A percentile compares a stretch with the other conserved stretches of the same genome.
Conservation (phyloP, 2,113 vertebrate genomes). For the Pachypanchax playfairii region DNA sequence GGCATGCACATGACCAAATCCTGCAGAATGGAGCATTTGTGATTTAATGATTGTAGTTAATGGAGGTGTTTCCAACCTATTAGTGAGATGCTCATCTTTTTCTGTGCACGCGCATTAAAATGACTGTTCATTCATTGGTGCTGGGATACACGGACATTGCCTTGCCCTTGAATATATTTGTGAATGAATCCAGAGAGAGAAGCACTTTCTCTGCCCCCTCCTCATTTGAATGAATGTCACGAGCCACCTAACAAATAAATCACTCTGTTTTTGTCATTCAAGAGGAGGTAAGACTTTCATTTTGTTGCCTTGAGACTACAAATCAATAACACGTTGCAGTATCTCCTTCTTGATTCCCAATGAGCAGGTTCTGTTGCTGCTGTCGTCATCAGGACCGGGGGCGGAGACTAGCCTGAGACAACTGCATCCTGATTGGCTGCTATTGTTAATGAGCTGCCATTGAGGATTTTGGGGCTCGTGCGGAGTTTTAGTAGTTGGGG, state of each 20-base stretch:
- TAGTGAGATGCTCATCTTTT: background rate
- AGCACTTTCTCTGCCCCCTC: slow-evolving; percentile 1
- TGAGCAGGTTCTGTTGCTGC: slow-evolving; percentile 39
- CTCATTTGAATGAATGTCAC: slow-evolving; percentile 61
- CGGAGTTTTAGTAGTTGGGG: slow-evolving; percentile 41
- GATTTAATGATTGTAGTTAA: background rate
- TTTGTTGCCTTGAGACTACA: slow-evolving; percentile 69
- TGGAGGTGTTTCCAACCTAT: no score
- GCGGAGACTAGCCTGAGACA: background rate
- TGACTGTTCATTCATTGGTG: background rate
- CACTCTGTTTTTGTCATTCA: slow-evolving; percentile 49
- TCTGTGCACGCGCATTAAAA: background rate
- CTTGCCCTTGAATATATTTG: slow-evolving; percentile 68
- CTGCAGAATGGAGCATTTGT: background rate
- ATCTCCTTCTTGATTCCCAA: slow-evolving; percentile 47
- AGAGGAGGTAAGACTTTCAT: slow-evolving; percentile 37
- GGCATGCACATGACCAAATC: background rate
- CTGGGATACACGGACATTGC: slow-evolving; percentile 29
- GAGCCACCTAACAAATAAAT: slow-evolving; percentile 31
- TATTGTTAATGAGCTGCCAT: slow-evolving; percentile 62
- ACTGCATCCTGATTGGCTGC: slow-evolving; percentile 65
- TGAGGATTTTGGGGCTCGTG: slow-evolving; percentile 64
- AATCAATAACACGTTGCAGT: slow-evolving; percentile 64
- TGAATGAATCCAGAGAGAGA: slow-evolving; percentile 49
- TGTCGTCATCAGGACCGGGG: slow-evolving; percentile 61